These are phyloP conservation scores for Pollimyrus isidori DNA, from an alignment of 2,113 vertebrate species.

Conservation along the genomic window DNA sequence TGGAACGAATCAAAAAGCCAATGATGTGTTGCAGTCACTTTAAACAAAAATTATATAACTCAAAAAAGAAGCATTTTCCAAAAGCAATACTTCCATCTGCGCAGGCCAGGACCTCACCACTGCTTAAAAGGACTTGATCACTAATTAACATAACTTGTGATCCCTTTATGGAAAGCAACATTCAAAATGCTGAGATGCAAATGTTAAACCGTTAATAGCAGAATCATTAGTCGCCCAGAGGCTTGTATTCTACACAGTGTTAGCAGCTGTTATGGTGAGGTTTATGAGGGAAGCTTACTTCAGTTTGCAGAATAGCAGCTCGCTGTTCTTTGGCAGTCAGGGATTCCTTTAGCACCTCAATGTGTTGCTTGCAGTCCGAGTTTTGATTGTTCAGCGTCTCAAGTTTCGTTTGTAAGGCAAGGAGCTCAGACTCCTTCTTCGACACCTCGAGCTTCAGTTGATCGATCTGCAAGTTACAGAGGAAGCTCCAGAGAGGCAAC, in stretches of 20 bases:
- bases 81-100: not conserved
- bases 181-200: not conserved
- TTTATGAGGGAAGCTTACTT: not conserved
- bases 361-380: constrained; percentile 97
- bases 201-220: not conserved
- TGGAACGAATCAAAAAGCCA: not conserved
- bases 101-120: not conserved
- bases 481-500: not conserved
- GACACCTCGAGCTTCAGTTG: constrained; percentile 91
- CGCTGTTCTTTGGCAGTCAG: constrained; percentile 23
- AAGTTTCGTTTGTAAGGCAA: constrained; percentile 96
- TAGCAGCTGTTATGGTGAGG: not conserved
- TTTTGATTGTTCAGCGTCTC: constrained; percentile 98
- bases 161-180: not conserved
- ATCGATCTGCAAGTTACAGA: constrained; percentile 70
- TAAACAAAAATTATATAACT: not conserved
- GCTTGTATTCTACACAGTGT: not conserved
- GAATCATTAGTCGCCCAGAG: not conserved
- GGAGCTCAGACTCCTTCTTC: constrained; percentile 94
- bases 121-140: not conserved
- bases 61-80: not conserved
- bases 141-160: not conserved
- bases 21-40: not conserved
- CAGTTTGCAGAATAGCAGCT: constrained; percentile 17
- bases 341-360: constrained; percentile 92